Conservation (phyloP, 2,113 vertebrate species). For the Lathamus discolor region DNA sequence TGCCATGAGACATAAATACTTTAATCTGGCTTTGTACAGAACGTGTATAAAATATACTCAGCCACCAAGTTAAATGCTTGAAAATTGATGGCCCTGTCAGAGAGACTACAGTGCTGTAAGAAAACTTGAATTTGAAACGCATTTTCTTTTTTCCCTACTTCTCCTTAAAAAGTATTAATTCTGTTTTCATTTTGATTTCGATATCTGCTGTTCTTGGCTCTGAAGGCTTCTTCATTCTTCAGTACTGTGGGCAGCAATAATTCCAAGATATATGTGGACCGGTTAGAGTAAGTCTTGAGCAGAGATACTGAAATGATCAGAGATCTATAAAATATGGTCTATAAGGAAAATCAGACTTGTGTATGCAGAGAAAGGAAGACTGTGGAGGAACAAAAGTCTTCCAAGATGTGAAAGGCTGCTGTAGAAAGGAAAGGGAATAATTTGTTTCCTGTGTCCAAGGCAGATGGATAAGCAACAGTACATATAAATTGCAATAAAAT, state of each 20-base stretch:
- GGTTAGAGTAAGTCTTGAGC: neutral
- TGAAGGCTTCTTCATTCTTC: neutral
- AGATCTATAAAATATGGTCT: neutral
- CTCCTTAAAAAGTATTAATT: neutral
- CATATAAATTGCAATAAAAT: neutral
- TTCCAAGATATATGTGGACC: neutral
- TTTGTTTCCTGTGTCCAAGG: neutral
- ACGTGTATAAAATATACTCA: neutral
- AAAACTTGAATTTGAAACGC: slow-evolving; percentile 28
- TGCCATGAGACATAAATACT: slow-evolving; percentile 46
- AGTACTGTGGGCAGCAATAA: neutral
- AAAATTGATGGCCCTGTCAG: slow-evolving; percentile 23
- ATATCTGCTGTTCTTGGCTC: neutral
- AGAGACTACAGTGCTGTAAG: neutral
- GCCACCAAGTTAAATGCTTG: neutral
- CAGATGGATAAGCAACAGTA: neutral
- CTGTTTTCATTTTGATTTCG: neutral
- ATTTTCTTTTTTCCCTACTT: neutral
- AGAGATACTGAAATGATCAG: neutral
- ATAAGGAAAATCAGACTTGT: neutral
- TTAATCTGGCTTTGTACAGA: slow-evolving; percentile 37
- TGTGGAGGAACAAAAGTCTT: neutral
- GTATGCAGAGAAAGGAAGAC: neutral
- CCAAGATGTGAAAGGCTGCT: neutral
- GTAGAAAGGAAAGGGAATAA: neutral